phyloP scores from a whole-genome alignment of 2,113 vertebrate genomes.

The Coracopsis vasa region DNA sequence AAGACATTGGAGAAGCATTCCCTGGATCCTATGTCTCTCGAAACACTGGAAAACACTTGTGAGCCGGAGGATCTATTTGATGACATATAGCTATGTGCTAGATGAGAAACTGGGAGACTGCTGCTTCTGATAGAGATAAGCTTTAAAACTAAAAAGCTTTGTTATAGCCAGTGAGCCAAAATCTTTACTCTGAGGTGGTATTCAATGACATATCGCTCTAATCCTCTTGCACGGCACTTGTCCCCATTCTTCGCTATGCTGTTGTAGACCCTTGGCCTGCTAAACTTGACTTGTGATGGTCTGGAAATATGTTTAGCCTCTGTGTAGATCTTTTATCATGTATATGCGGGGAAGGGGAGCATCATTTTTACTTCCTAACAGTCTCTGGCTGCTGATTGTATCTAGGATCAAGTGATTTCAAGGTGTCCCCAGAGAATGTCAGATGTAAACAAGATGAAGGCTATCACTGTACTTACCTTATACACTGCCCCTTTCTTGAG shows the following conservation, averaged over 20 bases:
- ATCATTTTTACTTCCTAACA: not conserved
- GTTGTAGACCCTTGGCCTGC: not conserved
- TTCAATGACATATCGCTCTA: not conserved
- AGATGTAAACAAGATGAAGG: not conserved
- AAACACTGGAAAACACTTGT: conserved; percentile 70
- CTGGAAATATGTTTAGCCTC: not conserved
- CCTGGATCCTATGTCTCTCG: conserved; percentile 62
- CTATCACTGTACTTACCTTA: not conserved
- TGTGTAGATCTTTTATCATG: not conserved
- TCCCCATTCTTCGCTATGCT: not conserved
- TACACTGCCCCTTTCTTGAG: not conserved
- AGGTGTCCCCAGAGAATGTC: not conserved
- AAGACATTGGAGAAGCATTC: conserved; percentile 46
- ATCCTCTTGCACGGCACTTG: not conserved
- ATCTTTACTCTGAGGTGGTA: not conserved
- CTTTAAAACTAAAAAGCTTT: not conserved
- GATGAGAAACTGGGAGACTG: not conserved
- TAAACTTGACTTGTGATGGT: not conserved
- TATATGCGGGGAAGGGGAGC: not conserved
- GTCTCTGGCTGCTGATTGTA: not conserved
- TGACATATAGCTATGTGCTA: conserved; percentile 73
- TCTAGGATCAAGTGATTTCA: not conserved
- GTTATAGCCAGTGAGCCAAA: not conserved
- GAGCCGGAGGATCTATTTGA: conserved; percentile 83
- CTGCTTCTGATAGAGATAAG: not conserved